These are phyloP conservation scores for Heteronetta atricapilla DNA, from an alignment of 2,113 vertebrate species.

Conservation along the genomic window DNA sequence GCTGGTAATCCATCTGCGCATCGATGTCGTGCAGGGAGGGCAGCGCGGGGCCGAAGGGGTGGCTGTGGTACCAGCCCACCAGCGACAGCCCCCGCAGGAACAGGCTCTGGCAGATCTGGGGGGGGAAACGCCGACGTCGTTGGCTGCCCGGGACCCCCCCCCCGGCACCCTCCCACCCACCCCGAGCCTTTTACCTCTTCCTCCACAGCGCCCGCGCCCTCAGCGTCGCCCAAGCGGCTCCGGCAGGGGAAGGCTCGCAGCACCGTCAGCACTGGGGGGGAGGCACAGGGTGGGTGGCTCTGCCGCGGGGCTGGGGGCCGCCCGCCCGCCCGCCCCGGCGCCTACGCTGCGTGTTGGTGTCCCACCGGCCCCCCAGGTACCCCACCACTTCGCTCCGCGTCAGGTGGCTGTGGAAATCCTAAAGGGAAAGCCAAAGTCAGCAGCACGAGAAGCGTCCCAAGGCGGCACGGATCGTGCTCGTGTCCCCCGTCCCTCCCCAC, in stretches of 20 bases:
- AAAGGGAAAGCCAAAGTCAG: neutral
- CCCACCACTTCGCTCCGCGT: constrained; percentile 94
- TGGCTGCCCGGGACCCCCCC: fast-evolving
- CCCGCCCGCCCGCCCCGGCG: neutral
- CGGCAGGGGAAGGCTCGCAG: constrained; percentile 93
- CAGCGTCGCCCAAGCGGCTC: constrained; percentile 86
- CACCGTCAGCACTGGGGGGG: constrained; percentile 86
- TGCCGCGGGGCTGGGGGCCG: too few species aligned
- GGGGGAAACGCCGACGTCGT: fast-evolving
- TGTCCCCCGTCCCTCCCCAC: neutral
- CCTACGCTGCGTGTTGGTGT: constrained; percentile 92
- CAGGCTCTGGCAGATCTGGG: constrained; percentile 92
- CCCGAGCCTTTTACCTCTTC: constrained; percentile 92
- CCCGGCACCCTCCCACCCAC: fast-evolving
- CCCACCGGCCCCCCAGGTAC: constrained; percentile 95
- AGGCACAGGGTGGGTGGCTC: neutral
- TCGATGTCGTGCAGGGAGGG: constrained; percentile 96
- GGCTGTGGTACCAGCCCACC: constrained; percentile 99
- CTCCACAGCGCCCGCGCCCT: constrained; percentile 81
- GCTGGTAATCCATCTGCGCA: constrained; percentile 95
- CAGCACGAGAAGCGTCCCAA: neutral
- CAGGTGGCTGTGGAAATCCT: constrained; percentile 98
- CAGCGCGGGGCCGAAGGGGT: constrained; percentile 88
- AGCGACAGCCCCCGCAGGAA: constrained; percentile 91
- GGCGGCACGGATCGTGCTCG: fast-evolving